Evolutionary conservation across 2,888 invertebrate species (phyloP).

Genomic region (Drosophila mayaguana): DNA sequence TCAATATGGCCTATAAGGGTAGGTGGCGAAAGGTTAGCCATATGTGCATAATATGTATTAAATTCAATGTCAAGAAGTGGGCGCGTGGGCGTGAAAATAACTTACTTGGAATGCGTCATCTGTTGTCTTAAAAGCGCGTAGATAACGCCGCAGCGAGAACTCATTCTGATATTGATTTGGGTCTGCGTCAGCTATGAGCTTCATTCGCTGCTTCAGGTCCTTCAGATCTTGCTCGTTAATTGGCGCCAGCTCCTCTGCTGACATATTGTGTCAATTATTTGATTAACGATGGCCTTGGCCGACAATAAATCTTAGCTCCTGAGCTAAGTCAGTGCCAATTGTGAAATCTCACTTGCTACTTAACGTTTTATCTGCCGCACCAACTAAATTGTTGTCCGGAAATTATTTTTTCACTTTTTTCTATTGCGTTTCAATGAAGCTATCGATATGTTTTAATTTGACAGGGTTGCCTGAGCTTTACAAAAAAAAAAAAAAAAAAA

Average conservation of each 20-base stretch:
- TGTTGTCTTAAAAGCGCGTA: conserved; percentile 90
- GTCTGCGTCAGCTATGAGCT: conserved; percentile 90
- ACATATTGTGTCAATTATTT: conserved; percentile 77
- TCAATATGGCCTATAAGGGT: conserved; percentile 88
- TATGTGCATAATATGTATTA: conserved; percentile 6
- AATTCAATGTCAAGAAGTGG: conserved; percentile 56
- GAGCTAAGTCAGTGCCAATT: neutral
- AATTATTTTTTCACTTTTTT: conserved; percentile 52
- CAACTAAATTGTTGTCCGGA: conserved; percentile 26
- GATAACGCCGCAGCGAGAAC: conserved; percentile 89
- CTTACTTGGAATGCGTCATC: conserved; percentile 91
- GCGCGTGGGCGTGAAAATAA: conserved; percentile 13
- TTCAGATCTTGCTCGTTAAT: conserved; percentile 88
- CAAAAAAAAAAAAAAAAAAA: neutral
- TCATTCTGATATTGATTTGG: conserved; percentile 91
- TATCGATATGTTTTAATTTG: conserved; percentile 39
- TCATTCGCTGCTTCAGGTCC: conserved; percentile 90
- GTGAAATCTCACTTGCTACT: conserved; percentile 2
- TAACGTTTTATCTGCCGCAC: conserved; percentile 13
- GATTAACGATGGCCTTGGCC: neutral
- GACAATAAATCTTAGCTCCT: neutral
- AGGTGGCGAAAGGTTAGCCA: conserved; percentile 7
- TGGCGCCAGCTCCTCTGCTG: conserved; percentile 83
- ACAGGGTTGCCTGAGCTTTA: conserved; percentile 30
- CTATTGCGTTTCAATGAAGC: conserved; percentile 51